phyloP scores from a whole-genome alignment of 1,140 invertebrate species.

The Paracyclopina nana region DNA sequence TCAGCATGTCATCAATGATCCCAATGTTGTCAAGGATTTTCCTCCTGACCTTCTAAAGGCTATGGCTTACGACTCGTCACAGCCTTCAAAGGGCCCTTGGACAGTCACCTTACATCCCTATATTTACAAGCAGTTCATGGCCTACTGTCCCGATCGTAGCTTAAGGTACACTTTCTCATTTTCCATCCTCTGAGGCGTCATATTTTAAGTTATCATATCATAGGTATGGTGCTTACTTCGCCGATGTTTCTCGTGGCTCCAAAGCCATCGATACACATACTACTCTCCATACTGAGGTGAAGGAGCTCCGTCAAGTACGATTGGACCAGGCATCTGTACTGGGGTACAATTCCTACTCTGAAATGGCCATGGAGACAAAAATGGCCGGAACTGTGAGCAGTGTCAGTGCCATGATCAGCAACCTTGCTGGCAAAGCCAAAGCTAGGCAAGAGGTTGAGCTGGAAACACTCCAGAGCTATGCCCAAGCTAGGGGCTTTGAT shows the following conservation, averaged over 20 bases:
- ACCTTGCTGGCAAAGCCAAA: constrained; percentile 34
- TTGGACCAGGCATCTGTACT: constrained; percentile 47
- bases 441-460: constrained; percentile 56
- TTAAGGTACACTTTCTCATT: constrained; percentile 58
- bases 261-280: constrained; percentile 37
- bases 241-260: constrained; percentile 46
- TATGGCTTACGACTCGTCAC: constrained; percentile 39
- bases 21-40: constrained; percentile 43
- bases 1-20: constrained; percentile 42
- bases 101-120: constrained; percentile 46
- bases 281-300: constrained; percentile 48
- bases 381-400: constrained; percentile 68
- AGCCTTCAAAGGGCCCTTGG: constrained; percentile 52
- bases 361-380: constrained; percentile 83
- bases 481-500: constrained; percentile 45
- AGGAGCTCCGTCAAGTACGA: constrained; percentile 47
- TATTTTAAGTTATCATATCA: too few relatives aligned
- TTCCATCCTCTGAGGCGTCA: too few relatives aligned
- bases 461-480: constrained; percentile 47
- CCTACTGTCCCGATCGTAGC: constrained; percentile 54
- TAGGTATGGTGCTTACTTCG: too few relatives aligned
- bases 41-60: constrained; percentile 43
- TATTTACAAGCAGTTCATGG: constrained; percentile 45
- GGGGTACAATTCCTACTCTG: constrained; percentile 52
- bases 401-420: constrained; percentile 48